Conservation (phyloP, 2,113 vertebrate species). For the Addax nasomaculatus region DNA sequence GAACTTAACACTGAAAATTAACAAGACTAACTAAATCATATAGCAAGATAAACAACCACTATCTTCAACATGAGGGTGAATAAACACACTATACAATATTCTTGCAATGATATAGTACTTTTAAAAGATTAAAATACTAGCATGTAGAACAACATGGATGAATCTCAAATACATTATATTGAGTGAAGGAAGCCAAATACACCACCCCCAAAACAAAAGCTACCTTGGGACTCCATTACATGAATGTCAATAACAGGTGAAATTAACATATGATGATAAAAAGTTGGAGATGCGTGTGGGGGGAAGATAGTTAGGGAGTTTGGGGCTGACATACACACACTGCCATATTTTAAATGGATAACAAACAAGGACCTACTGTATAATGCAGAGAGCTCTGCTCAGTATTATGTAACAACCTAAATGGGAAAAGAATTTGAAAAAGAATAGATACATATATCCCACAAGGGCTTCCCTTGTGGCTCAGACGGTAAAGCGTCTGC, state of each 20-base stretch:
- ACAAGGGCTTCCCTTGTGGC: neutral
- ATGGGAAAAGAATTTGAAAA: neutral
- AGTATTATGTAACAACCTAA: neutral
- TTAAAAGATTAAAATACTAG: neutral
- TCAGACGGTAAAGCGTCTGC: neutral
- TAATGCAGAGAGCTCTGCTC: neutral
- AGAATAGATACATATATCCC: neutral
- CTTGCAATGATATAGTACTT: neutral
- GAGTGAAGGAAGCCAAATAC: neutral
- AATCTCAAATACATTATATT: neutral
- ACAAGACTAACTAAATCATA: neutral
- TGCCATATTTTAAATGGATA: neutral
- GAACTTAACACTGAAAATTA: neutral
- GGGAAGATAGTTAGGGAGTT: neutral
- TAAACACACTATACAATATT: neutral
- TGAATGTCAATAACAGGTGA: neutral
- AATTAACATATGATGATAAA: neutral
- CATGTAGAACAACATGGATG: neutral
- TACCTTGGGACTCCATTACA: neutral
- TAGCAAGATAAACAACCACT: neutral
- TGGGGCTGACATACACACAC: neutral
- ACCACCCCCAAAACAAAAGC: neutral
- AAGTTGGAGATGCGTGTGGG: fast-evolving
- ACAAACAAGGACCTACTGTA: neutral
- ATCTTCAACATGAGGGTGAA: neutral